Evolutionary conservation across 2,113 vertebrate species (phyloP), one percentile per base, ranked within the genome.

Genomic region (Misgurnus anguillicaudatus): DNA sequence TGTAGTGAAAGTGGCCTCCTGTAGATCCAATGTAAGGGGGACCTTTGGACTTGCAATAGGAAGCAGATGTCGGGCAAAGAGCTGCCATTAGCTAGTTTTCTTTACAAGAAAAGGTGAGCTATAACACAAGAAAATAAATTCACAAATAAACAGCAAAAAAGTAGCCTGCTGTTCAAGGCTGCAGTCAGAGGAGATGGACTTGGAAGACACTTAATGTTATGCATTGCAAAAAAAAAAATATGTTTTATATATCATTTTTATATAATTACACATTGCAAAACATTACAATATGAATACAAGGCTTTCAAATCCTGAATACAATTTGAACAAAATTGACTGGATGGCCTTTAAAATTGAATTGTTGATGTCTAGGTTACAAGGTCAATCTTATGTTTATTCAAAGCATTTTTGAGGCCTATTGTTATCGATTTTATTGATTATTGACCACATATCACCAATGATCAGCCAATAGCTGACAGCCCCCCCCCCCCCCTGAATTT

Each of bases 61-160:
- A 88, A 89, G 83, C 93, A 93, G 90, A 91, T 91, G 91, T 90
- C 61, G 81, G 87, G 80, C 83, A 88, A 80, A 84, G 80, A 83
- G 62, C 51, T 66, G 82, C 81, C 87, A 81, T 85, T 79, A 85
- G 80, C 87, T 76, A 66, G 77, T 85, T 75, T 84, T 77, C 66
- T 91, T 92, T 91, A 91, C 89, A 89, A 87, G 86, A 85, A 88
- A 82, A 92, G 91, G 91, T 92, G 88, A 91, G 88, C 88, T 84
- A 89, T 90, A 87, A 89, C 83, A 84, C 88, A 87, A 84, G 86
- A 87, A 90, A 90, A 91, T 88, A 87, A 87, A 86, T 89, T 89
- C 86, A 89, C 88, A 89, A 92, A 92, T 92, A 91, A 91, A 91
- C 89, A 90, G 88, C 85, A 71, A 45, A 60, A 42, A 81, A 79